A percentile compares a stretch with the other conserved stretches of the same genome.
phyloP scores from a whole-genome alignment of 2,797 vertebrate genomes.

The Tolypeutes matacus region DNA sequence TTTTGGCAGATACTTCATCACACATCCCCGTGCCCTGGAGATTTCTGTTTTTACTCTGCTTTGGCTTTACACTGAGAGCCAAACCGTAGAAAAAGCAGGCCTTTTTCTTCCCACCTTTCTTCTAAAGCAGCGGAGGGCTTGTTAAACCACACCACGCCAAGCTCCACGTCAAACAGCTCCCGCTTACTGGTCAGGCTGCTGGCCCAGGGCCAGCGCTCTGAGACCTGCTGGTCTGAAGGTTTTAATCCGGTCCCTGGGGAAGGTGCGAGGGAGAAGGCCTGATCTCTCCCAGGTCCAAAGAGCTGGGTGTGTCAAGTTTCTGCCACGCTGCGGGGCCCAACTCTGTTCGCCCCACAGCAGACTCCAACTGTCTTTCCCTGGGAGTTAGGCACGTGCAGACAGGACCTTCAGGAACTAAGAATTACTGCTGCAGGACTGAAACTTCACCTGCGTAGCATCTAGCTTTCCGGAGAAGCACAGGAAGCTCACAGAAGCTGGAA shows the following conservation, averaged over 20 bases:
- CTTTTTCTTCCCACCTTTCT: not conserved
- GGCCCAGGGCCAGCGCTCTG: not conserved
- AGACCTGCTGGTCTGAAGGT: not conserved
- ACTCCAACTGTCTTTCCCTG: not conserved
- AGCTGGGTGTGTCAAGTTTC: not conserved
- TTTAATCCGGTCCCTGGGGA: not conserved
- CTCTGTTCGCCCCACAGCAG: not conserved
- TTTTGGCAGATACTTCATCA: not conserved
- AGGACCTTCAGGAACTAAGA: rapidly evolving
- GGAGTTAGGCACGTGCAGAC: not conserved
- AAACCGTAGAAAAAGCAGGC: not conserved
- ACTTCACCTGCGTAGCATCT: too few species aligned
- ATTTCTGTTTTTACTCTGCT: not conserved
- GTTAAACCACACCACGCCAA: not conserved
- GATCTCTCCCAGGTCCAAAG: not conserved
- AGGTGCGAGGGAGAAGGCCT: not conserved
- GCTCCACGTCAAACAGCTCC: not conserved
- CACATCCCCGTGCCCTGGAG: not conserved
- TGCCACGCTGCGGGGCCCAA: not conserved
- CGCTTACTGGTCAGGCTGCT: not conserved
- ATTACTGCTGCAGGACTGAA: not conserved
- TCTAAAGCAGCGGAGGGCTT: not conserved
- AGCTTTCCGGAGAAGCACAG: not conserved
- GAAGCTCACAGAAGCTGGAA: not conserved
- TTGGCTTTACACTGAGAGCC: not conserved